Evolutionary conservation across 1,140 invertebrate genomes (phyloP), one percentile per base, ranked within the genome.

Genomic region (Cardiocondyla obscurior): DNA sequence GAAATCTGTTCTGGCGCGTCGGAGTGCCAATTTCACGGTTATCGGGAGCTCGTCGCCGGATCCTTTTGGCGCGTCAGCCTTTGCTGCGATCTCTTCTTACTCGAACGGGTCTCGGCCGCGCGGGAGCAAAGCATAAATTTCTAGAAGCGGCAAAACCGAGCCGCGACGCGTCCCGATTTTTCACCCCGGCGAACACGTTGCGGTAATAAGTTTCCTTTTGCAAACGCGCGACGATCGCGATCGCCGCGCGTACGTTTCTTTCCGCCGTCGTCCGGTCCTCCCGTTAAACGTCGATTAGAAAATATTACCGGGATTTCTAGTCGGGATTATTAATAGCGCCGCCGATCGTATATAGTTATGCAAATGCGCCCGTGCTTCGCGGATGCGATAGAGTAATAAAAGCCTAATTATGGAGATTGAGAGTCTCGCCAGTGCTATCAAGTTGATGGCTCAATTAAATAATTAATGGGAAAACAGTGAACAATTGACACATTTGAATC

Each of bases 141-240:
- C 46, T 39, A 30, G 76, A 73, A 53, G 73, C 39, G 46, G 49
- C 55, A 82, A 86, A 85, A 62, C 19, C 46, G 39, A 62, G 28
- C 46, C 67, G 8, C 67, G 10, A 19, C 36, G 60, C 55, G 42
- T 67, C 62, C 39, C 22, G 62, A 79, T 79, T 79, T 79, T 79
- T 79, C 42, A 30, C 16, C 3, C 10, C 19, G 44, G 30, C 22
- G 70, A 69, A 44, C 46, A 44, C 53, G 39, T 49, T 60, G 73
- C 51, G 36, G 60, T 72, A 82, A 86, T 85, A 79, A 88, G 81
- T 88, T 82, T 70, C 49, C 74, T n/a, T 86, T 90, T 85, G 87
- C 55, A 87, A 84, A 53, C 85, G 10, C 36, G 39, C 67, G 77
- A 70, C 14, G 33, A 67, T 65, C n/a, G 46, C 36, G 22, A 42